Percentiles rank a stretch among this genome's conserved stretches.
Conservation (phyloP, 2,888 invertebrate species). For the Cosmia pyralina region DNA sequence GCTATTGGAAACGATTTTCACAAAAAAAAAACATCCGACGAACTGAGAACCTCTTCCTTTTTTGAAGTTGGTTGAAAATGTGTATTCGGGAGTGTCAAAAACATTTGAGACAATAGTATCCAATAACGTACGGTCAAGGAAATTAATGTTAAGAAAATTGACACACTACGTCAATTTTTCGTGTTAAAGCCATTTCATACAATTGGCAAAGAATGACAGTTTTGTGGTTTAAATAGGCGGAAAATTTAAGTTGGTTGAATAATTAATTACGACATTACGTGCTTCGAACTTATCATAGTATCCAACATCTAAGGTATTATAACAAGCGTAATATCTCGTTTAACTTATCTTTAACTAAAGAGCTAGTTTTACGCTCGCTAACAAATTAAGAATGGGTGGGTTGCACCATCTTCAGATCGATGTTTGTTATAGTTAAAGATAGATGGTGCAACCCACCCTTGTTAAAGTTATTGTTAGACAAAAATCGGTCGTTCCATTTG, state of each 20-base stretch:
- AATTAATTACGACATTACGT: background rate
- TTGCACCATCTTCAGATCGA: too few species aligned
- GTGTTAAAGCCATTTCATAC: background rate
- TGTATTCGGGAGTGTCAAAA: background rate
- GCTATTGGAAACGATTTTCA: background rate
- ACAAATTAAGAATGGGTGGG: constrained; percentile 6
- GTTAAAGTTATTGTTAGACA: too few species aligned
- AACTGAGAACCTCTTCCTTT: too few species aligned
- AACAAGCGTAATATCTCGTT: background rate
- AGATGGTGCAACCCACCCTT: too few species aligned
- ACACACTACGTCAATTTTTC: background rate
- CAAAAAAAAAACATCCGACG: too few species aligned
- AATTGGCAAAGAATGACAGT: background rate
- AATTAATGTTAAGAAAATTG: background rate
- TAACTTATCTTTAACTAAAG: background rate
- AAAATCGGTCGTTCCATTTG: too few species aligned
- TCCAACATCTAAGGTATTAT: background rate
- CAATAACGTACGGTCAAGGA: background rate
- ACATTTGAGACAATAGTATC: background rate
- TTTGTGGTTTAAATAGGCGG: too few species aligned
- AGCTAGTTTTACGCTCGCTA: constrained; percentile 9
- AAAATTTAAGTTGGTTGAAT: background rate
- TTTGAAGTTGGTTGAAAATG: background rate
- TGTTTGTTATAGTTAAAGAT: too few species aligned
- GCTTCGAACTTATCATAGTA: background rate